Evolutionary conservation across 2,797 vertebrate species (phyloP).

Genomic region (Orientallactaga sibirica): DNA sequence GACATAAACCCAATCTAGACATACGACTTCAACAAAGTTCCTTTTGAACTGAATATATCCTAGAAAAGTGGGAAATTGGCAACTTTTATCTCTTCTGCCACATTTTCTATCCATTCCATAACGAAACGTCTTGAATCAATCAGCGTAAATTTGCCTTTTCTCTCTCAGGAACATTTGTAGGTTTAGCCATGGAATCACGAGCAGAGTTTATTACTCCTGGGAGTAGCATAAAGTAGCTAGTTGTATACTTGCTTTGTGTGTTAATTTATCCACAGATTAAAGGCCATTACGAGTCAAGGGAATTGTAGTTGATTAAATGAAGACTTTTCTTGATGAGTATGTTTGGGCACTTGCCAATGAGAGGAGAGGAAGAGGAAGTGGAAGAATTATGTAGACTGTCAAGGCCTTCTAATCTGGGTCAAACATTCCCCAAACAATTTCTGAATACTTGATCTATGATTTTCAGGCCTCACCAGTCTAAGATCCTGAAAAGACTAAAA

Average conservation of each 20-base stretch:
- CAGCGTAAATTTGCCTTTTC: background rate
- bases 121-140: background rate
- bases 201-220: background rate
- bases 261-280: slow-evolving; percentile 31
- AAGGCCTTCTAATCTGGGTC: background rate
- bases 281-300: background rate
- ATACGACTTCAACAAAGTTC: slow-evolving; percentile 10
- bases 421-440: too few relatives aligned
- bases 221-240: background rate
- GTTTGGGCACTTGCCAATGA: background rate
- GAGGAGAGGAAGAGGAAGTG: background rate
- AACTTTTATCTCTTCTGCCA: background rate
- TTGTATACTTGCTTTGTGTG: background rate
- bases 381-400: background rate
- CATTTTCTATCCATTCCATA: background rate
- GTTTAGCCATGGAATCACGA: background rate
- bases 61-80: slow-evolving; percentile 9
- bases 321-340: background rate
- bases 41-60: slow-evolving; percentile 4
- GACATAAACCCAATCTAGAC: slow-evolving; percentile 6
- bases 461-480: background rate
- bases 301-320: background rate
- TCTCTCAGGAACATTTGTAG: background rate
- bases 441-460: background rate
- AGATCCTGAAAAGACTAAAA: background rate